Percentiles rank a stretch among this genome's conserved stretches.
phyloP scores from a whole-genome alignment of 2,888 invertebrate species.

The Papilio demoleus region DNA sequence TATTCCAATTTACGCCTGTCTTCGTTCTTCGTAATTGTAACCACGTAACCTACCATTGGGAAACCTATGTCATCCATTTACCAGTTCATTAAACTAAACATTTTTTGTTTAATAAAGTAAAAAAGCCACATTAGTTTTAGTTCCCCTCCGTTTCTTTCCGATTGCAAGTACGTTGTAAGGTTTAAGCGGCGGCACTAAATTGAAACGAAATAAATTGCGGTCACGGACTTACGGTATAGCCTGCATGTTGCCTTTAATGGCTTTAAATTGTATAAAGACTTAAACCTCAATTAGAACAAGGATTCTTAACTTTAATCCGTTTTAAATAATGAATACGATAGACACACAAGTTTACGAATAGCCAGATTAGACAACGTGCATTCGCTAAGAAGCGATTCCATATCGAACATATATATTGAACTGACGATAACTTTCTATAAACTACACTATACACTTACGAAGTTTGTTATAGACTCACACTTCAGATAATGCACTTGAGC shows the following conservation, averaged over 20 bases:
- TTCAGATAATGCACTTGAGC: no score
- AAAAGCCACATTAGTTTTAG: not conserved
- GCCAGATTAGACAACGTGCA: no score
- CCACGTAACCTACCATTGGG: no score
- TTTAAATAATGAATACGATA: conserved; percentile 10
- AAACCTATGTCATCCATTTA: no score
- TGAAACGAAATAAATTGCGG: conserved; percentile 26
- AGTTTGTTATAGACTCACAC: no score
- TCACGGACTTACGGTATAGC: conserved; percentile 12
- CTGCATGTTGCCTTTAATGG: conserved; percentile 23
- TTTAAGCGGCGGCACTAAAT: conserved; percentile 23
- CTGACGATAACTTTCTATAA: no score
- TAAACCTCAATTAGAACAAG: conserved; percentile 23
- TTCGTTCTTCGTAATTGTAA: no score
- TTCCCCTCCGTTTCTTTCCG: conserved; percentile 10
- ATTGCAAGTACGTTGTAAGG: conserved; percentile 20
- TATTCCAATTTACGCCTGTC: no score
- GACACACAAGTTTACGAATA: not conserved
- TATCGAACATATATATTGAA: no score
- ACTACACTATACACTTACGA: no score
- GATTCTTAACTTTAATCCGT: conserved; percentile 9
- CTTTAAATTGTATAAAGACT: conserved; percentile 19
- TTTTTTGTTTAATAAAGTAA: not conserved
- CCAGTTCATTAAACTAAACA: not conserved
- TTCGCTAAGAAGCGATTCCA: no score